Conservation (phyloP, 2,113 vertebrate genomes). For the Syrmaticus mikado region DNA sequence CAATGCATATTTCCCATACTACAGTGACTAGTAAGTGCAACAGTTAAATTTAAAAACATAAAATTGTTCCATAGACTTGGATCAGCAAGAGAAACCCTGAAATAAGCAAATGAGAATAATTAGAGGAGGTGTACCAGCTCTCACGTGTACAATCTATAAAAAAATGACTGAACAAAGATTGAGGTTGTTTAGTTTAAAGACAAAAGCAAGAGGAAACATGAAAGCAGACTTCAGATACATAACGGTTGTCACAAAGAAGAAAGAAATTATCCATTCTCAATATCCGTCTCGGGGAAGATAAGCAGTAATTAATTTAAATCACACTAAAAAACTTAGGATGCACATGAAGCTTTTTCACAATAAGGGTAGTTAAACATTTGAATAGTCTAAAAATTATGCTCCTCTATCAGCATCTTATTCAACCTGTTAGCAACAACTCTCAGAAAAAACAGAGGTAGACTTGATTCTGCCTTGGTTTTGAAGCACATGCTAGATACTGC, state of each 20-base stretch:
- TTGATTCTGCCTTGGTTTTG: neutral
- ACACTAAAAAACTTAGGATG: neutral
- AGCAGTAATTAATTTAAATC: constrained; percentile 12
- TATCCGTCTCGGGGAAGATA: neutral
- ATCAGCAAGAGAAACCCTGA: neutral
- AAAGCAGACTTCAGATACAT: constrained; percentile 16
- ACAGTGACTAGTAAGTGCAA: neutral
- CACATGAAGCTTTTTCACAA: neutral
- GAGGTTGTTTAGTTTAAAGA: constrained; percentile 23
- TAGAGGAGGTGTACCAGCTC: too few species aligned
- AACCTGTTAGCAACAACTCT: neutral
- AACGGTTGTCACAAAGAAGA: neutral
- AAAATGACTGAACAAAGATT: neutral
- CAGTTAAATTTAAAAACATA: constrained; percentile 16
- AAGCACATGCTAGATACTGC: neutral
- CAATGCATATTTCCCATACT: neutral
- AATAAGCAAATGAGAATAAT: neutral
- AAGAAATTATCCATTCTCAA: neutral
- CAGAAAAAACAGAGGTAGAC: neutral
- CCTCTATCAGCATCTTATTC: neutral
- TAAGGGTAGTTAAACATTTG: neutral
- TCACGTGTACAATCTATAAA: neutral
- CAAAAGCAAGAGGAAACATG: constrained; percentile 30
- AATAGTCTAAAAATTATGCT: neutral
- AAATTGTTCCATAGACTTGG: neutral